Evolutionary conservation across 2,797 vertebrate species (phyloP).

Genomic region (Siniperca scherzeri): DNA sequence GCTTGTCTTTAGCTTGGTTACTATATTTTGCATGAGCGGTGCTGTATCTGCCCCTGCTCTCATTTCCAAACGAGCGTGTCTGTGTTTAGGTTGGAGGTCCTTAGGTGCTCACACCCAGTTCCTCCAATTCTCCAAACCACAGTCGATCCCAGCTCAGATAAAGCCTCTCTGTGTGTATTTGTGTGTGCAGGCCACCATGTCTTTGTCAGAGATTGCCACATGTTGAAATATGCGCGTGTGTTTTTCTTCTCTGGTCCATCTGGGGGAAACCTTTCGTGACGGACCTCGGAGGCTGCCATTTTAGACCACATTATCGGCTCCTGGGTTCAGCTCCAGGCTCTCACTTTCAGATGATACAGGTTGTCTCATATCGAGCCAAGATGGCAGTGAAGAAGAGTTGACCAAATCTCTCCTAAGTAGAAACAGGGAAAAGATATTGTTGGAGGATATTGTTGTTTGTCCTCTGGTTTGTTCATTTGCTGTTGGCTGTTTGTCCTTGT

Average conservation of each 20-base stretch:
- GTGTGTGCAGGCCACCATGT: slow-evolving; percentile 55
- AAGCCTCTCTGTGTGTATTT: slow-evolving; percentile 59
- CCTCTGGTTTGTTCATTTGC: slow-evolving; percentile 29
- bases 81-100: slow-evolving; percentile 79
- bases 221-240: slow-evolving; percentile 64
- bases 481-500: neutral
- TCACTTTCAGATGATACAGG: slow-evolving; percentile 37
- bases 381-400: slow-evolving; percentile 20
- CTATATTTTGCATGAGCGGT: slow-evolving; percentile 69
- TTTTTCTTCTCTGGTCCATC: slow-evolving; percentile 62
- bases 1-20: slow-evolving; percentile 27
- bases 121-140: slow-evolving; percentile 67
- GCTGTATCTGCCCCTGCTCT: slow-evolving; percentile 46
- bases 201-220: slow-evolving; percentile 68
- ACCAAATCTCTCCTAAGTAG: slow-evolving; percentile 19
- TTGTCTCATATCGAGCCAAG: slow-evolving; percentile 39
- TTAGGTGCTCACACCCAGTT: slow-evolving; percentile 75
- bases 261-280: slow-evolving; percentile 75
- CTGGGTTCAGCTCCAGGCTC: slow-evolving; percentile 27
- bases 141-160: slow-evolving; percentile 76
- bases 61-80: slow-evolving; percentile 72
- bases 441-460: slow-evolving; percentile 19
- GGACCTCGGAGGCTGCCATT: slow-evolving; percentile 33
- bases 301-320: slow-evolving; percentile 35
- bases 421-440: slow-evolving; percentile 32